Evolutionary conservation across 1,140 invertebrate genomes (phyloP).

Genomic region (Papilio polytes): DNA sequence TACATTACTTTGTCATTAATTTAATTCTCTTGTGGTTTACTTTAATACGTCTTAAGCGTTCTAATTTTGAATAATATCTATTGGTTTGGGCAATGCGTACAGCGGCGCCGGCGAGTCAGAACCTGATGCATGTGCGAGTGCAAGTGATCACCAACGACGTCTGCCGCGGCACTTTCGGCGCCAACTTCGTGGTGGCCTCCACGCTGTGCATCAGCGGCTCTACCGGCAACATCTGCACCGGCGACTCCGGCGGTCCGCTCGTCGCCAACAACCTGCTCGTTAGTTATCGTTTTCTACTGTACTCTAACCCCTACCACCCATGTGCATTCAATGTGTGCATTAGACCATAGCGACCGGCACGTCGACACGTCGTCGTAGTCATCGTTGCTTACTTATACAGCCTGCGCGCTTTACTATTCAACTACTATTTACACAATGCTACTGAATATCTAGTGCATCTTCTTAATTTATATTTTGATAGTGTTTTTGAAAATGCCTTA

Average conservation of each 20-base stretch:
- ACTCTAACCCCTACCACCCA: neutral
- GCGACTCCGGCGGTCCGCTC: constrained; percentile 30
- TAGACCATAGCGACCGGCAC: too few relatives aligned
- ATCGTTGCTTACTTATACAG: neutral
- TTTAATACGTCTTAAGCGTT: too few relatives aligned
- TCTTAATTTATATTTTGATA: neutral
- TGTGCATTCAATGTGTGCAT: too few relatives aligned
- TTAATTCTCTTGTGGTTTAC: too few relatives aligned
- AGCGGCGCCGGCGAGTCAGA: neutral
- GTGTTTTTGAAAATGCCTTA: neutral
- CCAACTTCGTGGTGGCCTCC: constrained; percentile 1
- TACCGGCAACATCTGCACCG: neutral
- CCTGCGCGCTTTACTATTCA: too few relatives aligned
- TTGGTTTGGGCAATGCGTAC: too few relatives aligned
- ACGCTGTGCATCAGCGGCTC: neutral
- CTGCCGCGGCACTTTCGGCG: neutral
- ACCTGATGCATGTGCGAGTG: neutral
- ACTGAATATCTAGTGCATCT: too few relatives aligned
- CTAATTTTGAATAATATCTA: too few relatives aligned
- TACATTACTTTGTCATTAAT: too few relatives aligned
- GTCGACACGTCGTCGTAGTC: neutral
- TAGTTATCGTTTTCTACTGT: neutral
- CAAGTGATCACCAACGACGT: constrained; percentile 24
- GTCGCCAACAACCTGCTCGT: constrained; percentile 7
- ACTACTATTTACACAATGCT: too few relatives aligned